A percentile compares a stretch with the other conserved stretches of the same genome.
Evolutionary conservation across 30 jellyfish, hydroid and myxozoan species (phyloP).

Genomic region (Turritopsis dohrnii): DNA sequence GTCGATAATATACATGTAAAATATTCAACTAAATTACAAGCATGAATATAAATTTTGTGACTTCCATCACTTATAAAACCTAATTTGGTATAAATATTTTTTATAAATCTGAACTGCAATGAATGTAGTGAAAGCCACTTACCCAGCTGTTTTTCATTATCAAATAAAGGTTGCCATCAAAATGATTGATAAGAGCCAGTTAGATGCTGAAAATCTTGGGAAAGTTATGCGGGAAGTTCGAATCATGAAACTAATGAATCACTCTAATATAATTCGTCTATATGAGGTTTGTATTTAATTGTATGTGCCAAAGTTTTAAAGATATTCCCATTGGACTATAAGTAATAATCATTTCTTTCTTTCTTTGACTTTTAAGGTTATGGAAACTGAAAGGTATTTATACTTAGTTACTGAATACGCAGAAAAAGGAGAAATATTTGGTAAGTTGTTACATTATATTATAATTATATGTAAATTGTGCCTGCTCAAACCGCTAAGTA

Average conservation of each 20-base stretch:
- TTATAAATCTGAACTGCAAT: too few relatives aligned
- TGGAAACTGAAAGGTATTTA: slow-evolving; percentile 87
- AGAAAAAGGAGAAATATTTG: slow-evolving; percentile 93
- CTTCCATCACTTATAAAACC: too few relatives aligned
- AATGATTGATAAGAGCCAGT: slow-evolving; percentile 77
- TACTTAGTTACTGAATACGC: slow-evolving; percentile 94
- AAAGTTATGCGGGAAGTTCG: slow-evolving; percentile 84
- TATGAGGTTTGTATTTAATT: slow-evolving; percentile 66
- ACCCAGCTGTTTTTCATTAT: neutral
- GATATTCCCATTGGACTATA: too few relatives aligned
- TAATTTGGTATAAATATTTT: too few relatives aligned
- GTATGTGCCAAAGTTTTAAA: too few relatives aligned
- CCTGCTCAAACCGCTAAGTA: too few relatives aligned
- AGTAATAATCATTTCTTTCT: too few relatives aligned
- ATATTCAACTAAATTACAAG: too few relatives aligned
- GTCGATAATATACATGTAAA: too few relatives aligned
- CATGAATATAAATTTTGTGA: too few relatives aligned
- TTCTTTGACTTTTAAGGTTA: slow-evolving; percentile 80
- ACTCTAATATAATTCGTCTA: slow-evolving; percentile 61
- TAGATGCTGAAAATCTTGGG: slow-evolving; percentile 60
- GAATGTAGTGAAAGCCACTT: too few relatives aligned
- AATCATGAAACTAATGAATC: slow-evolving; percentile 78
- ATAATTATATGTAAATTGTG: too few relatives aligned
- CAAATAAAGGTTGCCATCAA: slow-evolving; percentile 76
- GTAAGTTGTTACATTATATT: slow-evolving; percentile 26